phyloP scores from a whole-genome alignment of 2,888 invertebrate genomes.

The Epistrophe eligans region DNA sequence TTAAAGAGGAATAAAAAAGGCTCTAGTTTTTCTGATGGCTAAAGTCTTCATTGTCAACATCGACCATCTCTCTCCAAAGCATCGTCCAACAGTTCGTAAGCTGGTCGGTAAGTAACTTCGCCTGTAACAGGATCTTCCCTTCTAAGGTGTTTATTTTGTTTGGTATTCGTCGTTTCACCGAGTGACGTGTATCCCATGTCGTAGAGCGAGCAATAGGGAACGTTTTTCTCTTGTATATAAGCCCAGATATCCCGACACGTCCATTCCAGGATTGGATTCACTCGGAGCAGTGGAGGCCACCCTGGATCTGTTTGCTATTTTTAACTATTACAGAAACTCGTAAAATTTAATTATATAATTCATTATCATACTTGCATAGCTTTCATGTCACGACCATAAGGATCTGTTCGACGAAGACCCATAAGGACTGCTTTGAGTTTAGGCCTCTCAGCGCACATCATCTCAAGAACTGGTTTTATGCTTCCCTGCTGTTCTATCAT shows the following conservation, averaged over 20 bases:
- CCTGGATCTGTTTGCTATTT: slow-evolving; percentile 91
- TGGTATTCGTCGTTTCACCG: slow-evolving; percentile 92
- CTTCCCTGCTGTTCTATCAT: slow-evolving; percentile 88
- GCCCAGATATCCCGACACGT: slow-evolving; percentile 95
- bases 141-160: slow-evolving; percentile 90
- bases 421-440: slow-evolving; percentile 93
- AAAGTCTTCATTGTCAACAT: slow-evolving; percentile 40
- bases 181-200: slow-evolving; percentile 96
- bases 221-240: slow-evolving; percentile 90
- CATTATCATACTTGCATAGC: slow-evolving; percentile 87
- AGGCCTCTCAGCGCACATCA: slow-evolving; percentile 86
- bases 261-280: slow-evolving; percentile 97
- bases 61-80: slow-evolving; percentile 82
- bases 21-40: background rate
- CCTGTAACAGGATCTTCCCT: slow-evolving; percentile 84
- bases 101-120: slow-evolving; percentile 87
- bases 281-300: slow-evolving; percentile 96
- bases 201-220: slow-evolving; percentile 96
- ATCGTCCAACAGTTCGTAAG: slow-evolving; percentile 85
- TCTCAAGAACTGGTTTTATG: slow-evolving; percentile 89
- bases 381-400: slow-evolving; percentile 88
- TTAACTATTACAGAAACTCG: slow-evolving; percentile 65
- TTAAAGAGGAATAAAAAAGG: slow-evolving; percentile 57
- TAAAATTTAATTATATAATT: background rate
- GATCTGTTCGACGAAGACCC: slow-evolving; percentile 96